Evolutionary conservation across 2,888 invertebrate genomes (phyloP), one percentile per base, ranked within the genome.

Genomic region (Drosophila acutilabella): DNA sequence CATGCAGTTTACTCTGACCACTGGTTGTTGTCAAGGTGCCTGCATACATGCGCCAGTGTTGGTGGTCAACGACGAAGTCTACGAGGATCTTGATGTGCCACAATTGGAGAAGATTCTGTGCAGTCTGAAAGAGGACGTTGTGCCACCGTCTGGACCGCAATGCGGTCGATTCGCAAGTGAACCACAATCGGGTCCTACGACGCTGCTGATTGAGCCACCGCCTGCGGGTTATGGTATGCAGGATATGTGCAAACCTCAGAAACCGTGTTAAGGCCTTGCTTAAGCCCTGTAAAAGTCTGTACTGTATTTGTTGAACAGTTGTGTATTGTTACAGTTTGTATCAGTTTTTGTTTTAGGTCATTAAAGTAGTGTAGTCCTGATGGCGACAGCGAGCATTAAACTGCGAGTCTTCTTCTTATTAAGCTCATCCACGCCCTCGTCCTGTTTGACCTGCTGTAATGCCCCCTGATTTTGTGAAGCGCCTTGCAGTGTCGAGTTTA

Each of bases 21-120:
- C 52, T 1, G 42, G 51, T 3, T 65, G 44, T 26, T 79, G 88
- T 26, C 26, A 73, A 60, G 83, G 79, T 5, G 79, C 88, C 33
- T 83, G 83, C 47, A 66, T 76, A 1, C 78, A 84, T 72, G 85
- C 48, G 0, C 88, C 88, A 0, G 70, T 79, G 2, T 18, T 80
- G 10, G 2, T 16, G 0, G 57, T 88, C 2, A 88, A 88, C 20
- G 88, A 88, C 53, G 70, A 86, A 13, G 42, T 74, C 20, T 78
- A 74, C 23, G 81, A 78, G 53, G 73, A 87, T 50, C 57, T 84
- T 2, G 52, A 57, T 2, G 56, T 60, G 11, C 10, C 23, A 0
- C 57, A 74, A 11, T 6, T 71, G 2, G 33, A 45, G 50, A 5
- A 41, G 0, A 74, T 81, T 10, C 23, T 84, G 3, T 7, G 5